These are phyloP conservation scores for Pseudobourletiella spinata DNA, from an alignment of 1,140 invertebrate genomes.

Conservation along the genomic window DNA sequence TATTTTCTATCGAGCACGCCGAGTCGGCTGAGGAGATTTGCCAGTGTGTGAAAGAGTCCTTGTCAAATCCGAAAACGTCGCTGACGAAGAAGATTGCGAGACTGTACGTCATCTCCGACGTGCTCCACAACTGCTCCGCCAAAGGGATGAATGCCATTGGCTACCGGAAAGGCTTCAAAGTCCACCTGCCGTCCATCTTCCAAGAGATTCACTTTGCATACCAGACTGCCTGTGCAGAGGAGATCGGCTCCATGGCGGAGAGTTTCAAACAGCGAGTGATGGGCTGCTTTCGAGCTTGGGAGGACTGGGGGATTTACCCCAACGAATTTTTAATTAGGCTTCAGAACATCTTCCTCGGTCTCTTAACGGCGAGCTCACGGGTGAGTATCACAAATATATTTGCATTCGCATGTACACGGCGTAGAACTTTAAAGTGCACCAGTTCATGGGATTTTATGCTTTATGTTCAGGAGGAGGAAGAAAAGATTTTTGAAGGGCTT, in stretches of 20 bases:
- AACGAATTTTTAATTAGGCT: constrained; percentile 83
- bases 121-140: constrained; percentile 91
- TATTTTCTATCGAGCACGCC: constrained; percentile 97
- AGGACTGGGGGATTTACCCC: constrained; percentile 95
- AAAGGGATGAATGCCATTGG: constrained; percentile 96
- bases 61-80: constrained; percentile 68
- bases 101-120: constrained; percentile 92
- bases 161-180: constrained; percentile 85
- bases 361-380: constrained; percentile 37
- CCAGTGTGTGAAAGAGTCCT: constrained; percentile 75
- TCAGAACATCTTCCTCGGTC: constrained; percentile 82
- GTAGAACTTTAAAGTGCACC: not conserved
- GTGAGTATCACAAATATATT: too few species aligned
- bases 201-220: constrained; percentile 67
- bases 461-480: constrained; percentile 29
- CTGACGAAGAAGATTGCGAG: constrained; percentile 86
- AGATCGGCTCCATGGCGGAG: constrained; percentile 88
- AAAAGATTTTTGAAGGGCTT: constrained; percentile 28
- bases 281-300: constrained; percentile 90
- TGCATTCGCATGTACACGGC: not conserved
- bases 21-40: constrained; percentile 94
- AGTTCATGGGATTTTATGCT: too few species aligned
- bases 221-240: constrained; percentile 45
- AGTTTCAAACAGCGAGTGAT: constrained; percentile 94
- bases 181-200: constrained; percentile 77